Percentiles rank a stretch among this genome's conserved stretches.
Evolutionary conservation across 2,888 invertebrate species (phyloP).

Genomic region (Leucozona laternaria): DNA sequence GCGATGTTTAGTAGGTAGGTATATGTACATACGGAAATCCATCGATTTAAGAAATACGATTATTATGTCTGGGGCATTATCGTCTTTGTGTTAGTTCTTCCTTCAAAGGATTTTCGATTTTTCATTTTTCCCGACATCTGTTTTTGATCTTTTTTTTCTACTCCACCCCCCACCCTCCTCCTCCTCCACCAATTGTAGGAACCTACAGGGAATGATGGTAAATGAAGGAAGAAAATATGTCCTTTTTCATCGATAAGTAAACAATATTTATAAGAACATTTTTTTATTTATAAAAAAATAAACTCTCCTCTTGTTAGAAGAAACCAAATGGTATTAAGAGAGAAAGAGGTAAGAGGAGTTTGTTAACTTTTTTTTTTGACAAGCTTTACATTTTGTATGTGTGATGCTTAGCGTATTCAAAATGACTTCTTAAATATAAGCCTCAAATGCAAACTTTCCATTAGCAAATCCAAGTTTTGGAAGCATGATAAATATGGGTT

Average conservation of each 20-base stretch:
- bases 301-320: background rate
- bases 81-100: constrained; percentile 4
- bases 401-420: background rate
- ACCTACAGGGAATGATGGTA: constrained; percentile 17
- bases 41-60: constrained; percentile 63
- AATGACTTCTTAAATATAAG: background rate
- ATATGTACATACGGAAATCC: constrained; percentile 47
- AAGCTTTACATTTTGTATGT: background rate
- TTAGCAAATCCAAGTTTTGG: background rate
- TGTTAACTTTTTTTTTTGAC: background rate
- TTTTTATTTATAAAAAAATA: background rate
- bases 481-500: background rate
- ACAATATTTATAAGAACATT: constrained; percentile 34
- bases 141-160: constrained; percentile 41
- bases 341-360: background rate
- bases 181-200: background rate
- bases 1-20: constrained; percentile 15
- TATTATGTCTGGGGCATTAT: constrained; percentile 62
- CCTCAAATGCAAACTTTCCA: background rate
- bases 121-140: constrained; percentile 62
- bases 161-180: too few relatives aligned
- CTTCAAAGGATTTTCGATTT: constrained; percentile 14
- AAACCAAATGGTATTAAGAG: background rate
- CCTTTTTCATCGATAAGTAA: constrained; percentile 20
- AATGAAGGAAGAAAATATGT: constrained; percentile 33